phyloP scores from a whole-genome alignment of 2,888 invertebrate genomes.

The Rutpela maculata region DNA sequence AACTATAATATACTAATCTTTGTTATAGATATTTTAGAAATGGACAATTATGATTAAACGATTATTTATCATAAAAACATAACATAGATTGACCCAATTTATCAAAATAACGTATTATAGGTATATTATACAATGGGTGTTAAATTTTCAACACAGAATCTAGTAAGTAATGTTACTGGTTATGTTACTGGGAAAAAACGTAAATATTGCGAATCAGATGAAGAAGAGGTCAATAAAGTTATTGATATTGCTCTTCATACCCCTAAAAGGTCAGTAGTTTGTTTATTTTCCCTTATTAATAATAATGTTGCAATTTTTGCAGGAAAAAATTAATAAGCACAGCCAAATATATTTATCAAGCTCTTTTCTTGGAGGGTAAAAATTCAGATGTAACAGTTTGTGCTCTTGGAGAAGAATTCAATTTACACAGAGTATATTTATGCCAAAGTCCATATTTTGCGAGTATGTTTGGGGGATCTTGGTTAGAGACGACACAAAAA shows the following conservation, averaged over 20 bases:
- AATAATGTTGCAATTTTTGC: slow-evolving; percentile 51
- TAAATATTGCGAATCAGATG: slow-evolving; percentile 76
- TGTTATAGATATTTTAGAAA: slow-evolving; percentile 3
- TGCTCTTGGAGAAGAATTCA: slow-evolving; percentile 84
- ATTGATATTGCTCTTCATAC: slow-evolving; percentile 78
- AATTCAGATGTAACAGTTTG: slow-evolving; percentile 85
- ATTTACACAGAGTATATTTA: slow-evolving; percentile 86
- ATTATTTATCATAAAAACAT: slow-evolving; percentile 3
- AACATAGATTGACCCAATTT: slow-evolving; percentile 37
- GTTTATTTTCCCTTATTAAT: background rate
- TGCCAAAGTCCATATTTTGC: slow-evolving; percentile 88
- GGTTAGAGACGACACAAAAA: slow-evolving; percentile 83
- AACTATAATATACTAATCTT: background rate
- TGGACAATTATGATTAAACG: slow-evolving; percentile 18
- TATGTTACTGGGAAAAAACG: slow-evolving; percentile 76
- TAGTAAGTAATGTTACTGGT: slow-evolving; percentile 72
- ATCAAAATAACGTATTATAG: slow-evolving; percentile 24
- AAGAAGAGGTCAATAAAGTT: slow-evolving; percentile 75
- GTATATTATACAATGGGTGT: slow-evolving; percentile 72
- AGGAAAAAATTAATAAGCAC: slow-evolving; percentile 84
- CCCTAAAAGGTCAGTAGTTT: slow-evolving; percentile 78
- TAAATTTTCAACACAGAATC: slow-evolving; percentile 70
- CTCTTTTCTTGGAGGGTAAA: slow-evolving; percentile 84
- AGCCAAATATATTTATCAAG: slow-evolving; percentile 86
- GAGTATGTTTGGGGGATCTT: slow-evolving; percentile 88